Base-by-base conservation (phyloP, 2,113 vertebrate genomes). In the Callithrix jacchus region DNA sequence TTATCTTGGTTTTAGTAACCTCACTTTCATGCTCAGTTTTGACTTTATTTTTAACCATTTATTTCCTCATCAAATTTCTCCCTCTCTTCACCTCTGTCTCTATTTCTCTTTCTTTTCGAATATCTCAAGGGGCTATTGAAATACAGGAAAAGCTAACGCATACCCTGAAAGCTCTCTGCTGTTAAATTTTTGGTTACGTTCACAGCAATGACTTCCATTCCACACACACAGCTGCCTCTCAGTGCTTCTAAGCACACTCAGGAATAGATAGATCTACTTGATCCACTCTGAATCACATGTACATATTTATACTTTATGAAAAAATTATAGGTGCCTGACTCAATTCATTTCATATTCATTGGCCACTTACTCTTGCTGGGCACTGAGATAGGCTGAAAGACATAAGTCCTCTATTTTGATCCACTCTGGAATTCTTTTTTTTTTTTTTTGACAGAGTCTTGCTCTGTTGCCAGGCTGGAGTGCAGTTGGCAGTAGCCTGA, bases 41-140 rank as follows among this genome's bases (percentile, higher is more conserved):
- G 40, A 77, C 23, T 92, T 95, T 42, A 37, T 12, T 93, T 89
- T 89, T 66, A 30, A 66, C 54, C 30, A 21, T 27, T 64, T 77
- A 10, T 61, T 71, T 95, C 80, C 94, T 18, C 42, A 76, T 70
- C 12, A 68, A 32, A 73, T 73, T 61, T 73, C 12, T 25, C 71
- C 42, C 37, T 76, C 40, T 27, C 12, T 74, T 42, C 8, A 8
- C 10, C 66, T 68, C 4, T 70, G 32, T 18, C 12, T 64, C 32
- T 35, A 35, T n/a, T 18, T 35, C 66, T 71, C 23, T 84, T 9
- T 84, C 8, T 70, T 32, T 71, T n/a, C 13, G 73, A 11, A 4
- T 91, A 66, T 77, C 84, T 90, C 54, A 37, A 77, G 49, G n/a
- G 47, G 7, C 12, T 82, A 32, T 27, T 73, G 54, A 56, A 92